Conservation (phyloP, 2,113 vertebrate species). For the Ramphastos sulfuratus region DNA sequence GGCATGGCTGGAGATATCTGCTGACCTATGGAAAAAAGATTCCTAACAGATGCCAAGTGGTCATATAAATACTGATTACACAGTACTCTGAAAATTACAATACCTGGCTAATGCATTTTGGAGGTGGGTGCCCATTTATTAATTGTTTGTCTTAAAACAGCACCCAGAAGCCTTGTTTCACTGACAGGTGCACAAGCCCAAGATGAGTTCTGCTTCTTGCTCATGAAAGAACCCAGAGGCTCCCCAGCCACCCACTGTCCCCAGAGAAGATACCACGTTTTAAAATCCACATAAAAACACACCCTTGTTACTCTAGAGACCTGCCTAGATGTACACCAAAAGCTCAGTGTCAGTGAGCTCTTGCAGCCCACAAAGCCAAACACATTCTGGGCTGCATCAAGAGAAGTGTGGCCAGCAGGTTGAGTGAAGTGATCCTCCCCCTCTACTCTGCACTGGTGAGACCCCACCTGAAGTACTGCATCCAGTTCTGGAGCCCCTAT, state of each 20-base stretch:
- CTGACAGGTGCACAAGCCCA: not conserved
- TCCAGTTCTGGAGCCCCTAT: too few relatives aligned
- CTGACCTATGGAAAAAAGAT: not conserved
- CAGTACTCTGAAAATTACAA: not conserved
- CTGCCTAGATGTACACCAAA: not conserved
- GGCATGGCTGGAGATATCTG: not conserved
- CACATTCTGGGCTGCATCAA: too few relatives aligned
- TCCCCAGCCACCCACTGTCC: not conserved
- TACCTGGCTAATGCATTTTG: not conserved
- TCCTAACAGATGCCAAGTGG: not conserved
- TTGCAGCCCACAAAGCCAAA: too few relatives aligned
- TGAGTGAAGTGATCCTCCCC: too few relatives aligned
- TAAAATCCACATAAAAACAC: not conserved
- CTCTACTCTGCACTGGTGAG: too few relatives aligned
- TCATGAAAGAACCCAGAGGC: not conserved
- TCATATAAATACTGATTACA: not conserved
- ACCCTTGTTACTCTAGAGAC: not conserved
- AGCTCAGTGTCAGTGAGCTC: too few relatives aligned
- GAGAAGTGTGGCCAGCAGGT: too few relatives aligned
- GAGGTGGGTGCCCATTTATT: not conserved
- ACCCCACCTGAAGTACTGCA: too few relatives aligned
- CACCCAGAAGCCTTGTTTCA: not conserved
- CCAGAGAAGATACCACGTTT: not conserved
- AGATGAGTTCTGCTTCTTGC: not conserved
- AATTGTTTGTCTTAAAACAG: not conserved